Base-by-base conservation (phyloP, 2,888 invertebrate genomes). In the Desoria tigrina region DNA sequence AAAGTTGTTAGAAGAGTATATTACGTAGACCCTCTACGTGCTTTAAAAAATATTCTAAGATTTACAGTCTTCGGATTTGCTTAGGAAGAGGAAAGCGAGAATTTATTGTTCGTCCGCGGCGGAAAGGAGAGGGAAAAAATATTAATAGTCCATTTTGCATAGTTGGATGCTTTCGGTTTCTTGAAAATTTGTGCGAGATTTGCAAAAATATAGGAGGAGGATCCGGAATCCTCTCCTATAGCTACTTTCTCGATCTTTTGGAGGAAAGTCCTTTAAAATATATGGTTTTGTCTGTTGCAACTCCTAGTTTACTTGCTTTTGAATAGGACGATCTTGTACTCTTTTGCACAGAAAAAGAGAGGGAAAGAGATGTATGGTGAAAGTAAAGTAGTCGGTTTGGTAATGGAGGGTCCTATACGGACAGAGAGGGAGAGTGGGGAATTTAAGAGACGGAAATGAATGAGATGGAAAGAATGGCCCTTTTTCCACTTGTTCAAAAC, bases 101-200 rank as follows among this genome's bases (percentile, higher is more conserved):
- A 63, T 51, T 57, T 58, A 51, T 58, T 39, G 18, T 51, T 23
- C 49, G 42, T 28, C 24, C 45, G 53, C 26, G 24, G 32, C 11
- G 32, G 32, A 32, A 32, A 32, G 32, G 32, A 32, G 32, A 32
- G 55, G 23, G 62, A 62, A 56, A 54, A 62, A 62, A 62, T 62
- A 56, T 56, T 62, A 62, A 62, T 62, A 62, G 62, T 42, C 54
- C 62, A 23, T 56, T 56, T 55, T 27, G 55, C 28, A 27, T 55
- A 32, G 27, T 56, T 9, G 56, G 55, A 32, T 62, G 54, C 56
- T 56, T 55, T 56, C 49, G 37, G 45, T 56, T 62, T 55, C 55
- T 56, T 62, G 45, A 62, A 28, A 62, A 56, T 62, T 62, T 56
- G 55, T 45, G 28, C 16, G 37, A 55, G 55, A 55, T 55, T 55